Evolutionary conservation across 2,888 invertebrate species (phyloP).

Genomic region (Nemotelus nigrinus): DNA sequence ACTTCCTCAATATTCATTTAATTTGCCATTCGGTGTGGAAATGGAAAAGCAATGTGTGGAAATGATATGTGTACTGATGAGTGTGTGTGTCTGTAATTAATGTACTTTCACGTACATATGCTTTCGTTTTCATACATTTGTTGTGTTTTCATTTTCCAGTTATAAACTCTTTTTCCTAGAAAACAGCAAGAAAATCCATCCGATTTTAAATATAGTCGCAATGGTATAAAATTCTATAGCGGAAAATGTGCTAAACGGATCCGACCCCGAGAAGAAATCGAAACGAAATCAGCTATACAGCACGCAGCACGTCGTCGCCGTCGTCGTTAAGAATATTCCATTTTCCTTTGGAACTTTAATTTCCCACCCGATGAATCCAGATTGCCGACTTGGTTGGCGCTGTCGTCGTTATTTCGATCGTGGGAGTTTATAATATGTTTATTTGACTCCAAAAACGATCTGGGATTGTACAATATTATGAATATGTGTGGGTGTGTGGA

Average conservation of each 20-base stretch:
- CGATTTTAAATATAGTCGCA: constrained; percentile 35
- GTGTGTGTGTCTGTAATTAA: too few species aligned
- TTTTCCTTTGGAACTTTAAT: constrained; percentile 20
- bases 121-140: too few species aligned
- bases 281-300: constrained; percentile 40
- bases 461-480: neutral
- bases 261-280: constrained; percentile 4
- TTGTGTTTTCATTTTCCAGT: constrained; percentile 19
- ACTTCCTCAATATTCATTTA: too few species aligned
- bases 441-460: constrained; percentile 11
- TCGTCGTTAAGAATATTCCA: constrained; percentile 12
- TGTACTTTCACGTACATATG: too few species aligned
- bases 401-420: neutral
- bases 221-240: constrained; percentile 32
- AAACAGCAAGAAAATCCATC: constrained; percentile 38
- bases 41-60: too few species aligned
- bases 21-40: too few species aligned
- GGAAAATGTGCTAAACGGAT: constrained; percentile 39
- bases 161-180: constrained; percentile 26
- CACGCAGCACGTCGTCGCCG: neutral
- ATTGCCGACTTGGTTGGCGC: constrained; percentile 10
- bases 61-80: too few species aligned
- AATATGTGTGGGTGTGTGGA: neutral
- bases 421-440: constrained; percentile 4
- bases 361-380: constrained; percentile 27